phyloP scores from a whole-genome alignment of 92 coral and sea anemone species.

The Porites cylindrica region DNA sequence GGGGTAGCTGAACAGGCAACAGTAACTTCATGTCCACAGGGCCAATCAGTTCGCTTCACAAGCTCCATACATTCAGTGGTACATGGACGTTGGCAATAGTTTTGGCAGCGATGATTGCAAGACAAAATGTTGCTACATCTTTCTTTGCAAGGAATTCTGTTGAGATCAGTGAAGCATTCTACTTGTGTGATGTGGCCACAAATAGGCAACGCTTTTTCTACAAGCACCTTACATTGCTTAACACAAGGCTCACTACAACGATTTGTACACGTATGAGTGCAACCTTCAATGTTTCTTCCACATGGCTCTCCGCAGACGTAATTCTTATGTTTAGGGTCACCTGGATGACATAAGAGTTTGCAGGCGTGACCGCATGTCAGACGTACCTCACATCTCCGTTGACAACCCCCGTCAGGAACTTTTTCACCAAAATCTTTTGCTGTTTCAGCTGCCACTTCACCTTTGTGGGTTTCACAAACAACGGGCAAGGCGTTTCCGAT shows the following conservation, averaged over 20 bases:
- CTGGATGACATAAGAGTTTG: conserved; percentile 74
- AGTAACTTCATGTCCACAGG: conserved; percentile 88
- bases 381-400: conserved; percentile 63
- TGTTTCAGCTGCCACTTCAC: conserved; percentile 50
- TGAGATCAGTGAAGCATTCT: conserved; percentile 52
- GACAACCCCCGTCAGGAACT: conserved; percentile 90
- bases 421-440: conserved; percentile 70
- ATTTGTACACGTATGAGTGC: conserved; percentile 76
- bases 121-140: conserved; percentile 64
- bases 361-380: conserved; percentile 89
- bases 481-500: conserved; percentile 81
- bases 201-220: conserved; percentile 63
- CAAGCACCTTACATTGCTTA: conserved; percentile 45
- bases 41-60: conserved; percentile 80
- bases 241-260: conserved; percentile 70
- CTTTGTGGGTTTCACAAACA: conserved; percentile 74
- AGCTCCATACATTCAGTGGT: conserved; percentile 77
- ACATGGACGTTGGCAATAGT: conserved; percentile 67
- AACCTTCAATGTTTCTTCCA: conserved; percentile 53
- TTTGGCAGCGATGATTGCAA: conserved; percentile 91
- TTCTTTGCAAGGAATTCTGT: conserved; percentile 52
- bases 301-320: conserved; percentile 73
- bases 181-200: conserved; percentile 60
- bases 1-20: conserved; percentile 86
- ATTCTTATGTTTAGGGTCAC: conserved; percentile 60